Evolutionary conservation across 2,797 vertebrate genomes (phyloP).

Genomic region (Gallinago nigripennis): DNA sequence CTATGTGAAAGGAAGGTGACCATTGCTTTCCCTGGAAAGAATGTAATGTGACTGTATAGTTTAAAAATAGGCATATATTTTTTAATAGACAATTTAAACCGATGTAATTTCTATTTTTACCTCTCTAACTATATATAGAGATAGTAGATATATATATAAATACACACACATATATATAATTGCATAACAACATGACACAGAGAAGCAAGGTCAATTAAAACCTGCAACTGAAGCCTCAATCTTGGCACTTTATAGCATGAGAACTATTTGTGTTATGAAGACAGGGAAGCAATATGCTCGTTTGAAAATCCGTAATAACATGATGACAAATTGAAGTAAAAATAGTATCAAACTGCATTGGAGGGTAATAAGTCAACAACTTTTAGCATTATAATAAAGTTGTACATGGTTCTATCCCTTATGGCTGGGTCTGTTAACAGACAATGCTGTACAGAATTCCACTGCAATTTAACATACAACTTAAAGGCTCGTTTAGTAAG

Average conservation of each 20-base stretch:
- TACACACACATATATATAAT: background rate
- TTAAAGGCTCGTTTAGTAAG: background rate
- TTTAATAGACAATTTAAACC: conserved; percentile 16
- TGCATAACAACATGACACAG: conserved; percentile 32
- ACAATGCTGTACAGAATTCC: background rate
- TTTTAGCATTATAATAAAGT: background rate
- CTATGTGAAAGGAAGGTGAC: conserved; percentile 5
- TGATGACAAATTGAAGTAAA: conserved; percentile 8
- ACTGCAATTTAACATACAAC: background rate
- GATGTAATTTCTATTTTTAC: conserved; percentile 8
- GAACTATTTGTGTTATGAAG: conserved; percentile 21
- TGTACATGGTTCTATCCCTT: background rate
- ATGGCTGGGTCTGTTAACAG: background rate
- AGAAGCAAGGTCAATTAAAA: conserved; percentile 45
- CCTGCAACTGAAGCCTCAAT: conserved; percentile 28
- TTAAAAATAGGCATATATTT: conserved; percentile 51
- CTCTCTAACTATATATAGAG: conserved; percentile 5
- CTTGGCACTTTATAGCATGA: background rate
- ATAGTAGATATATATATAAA: background rate
- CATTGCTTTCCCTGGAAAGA: conserved; percentile 43
- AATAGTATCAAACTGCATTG: conserved; percentile 15
- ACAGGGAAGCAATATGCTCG: background rate
- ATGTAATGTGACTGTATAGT: background rate
- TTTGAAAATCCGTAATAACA: conserved; percentile 8
- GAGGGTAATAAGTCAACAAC: background rate